Evolutionary conservation across 1,140 invertebrate species (phyloP), one percentile per base, ranked within the genome.

Genomic region (Drosophila mayri): DNA sequence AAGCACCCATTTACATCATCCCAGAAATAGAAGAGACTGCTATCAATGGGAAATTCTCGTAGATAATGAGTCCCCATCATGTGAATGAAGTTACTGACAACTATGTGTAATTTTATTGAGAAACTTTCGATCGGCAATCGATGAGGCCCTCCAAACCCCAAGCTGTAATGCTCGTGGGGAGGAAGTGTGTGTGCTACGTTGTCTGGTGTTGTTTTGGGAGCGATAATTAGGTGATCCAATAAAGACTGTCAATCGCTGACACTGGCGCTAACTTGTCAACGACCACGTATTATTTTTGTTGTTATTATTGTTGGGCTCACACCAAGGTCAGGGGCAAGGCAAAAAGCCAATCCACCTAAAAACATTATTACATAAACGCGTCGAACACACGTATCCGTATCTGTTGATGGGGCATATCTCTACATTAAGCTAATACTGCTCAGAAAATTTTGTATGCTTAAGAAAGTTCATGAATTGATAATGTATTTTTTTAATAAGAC

Each of bases 241-340:
- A 57, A 59, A 41, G 40, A 50, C 10, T 5, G 7, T 40, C 35
- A 12, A 32, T 18, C 8, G 32, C n/a, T 25, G 50, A 49, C 68
- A 41, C 47, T 72, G 68, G 68, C 68, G 66, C 66, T 60, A 72
- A 50, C 52, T 49, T 72, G 68, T 72, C 54, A 72, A 72, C 67
- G 52, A 59, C 37, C 68, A 72, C 68, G 66, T 72, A 28, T 70
- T 58, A 14, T 20, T 28, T 28, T 59, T 16, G 20, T 25, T 46
- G 20, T 18, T 30, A 28, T 59, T 59, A 28, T 59, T 59, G 22
- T 14, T 4, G 40, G 63, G 44, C 38, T 47, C 25, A 57, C 54
- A 30, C 66, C 52, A 72, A 72, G 68, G 68, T 72, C 68, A 72
- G 54, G 66, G 52, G 66, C 68, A 72, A 72, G 68, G 68, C 68